Conservation (phyloP, 2,797 vertebrate species). For the Microctenopoma stevenorrisi region DNA sequence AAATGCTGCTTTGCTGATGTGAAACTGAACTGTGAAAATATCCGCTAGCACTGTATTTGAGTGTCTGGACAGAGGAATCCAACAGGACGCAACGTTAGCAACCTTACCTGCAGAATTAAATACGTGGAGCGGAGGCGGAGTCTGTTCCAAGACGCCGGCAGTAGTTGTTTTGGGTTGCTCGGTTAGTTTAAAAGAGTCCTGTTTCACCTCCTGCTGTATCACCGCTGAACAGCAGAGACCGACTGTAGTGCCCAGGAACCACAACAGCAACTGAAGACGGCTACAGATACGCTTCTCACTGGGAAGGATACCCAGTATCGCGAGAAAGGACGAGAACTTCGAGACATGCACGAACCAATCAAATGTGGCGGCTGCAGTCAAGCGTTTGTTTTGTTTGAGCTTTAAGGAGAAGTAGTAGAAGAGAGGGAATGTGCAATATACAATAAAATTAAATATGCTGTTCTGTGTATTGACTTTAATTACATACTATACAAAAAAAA, state of each 20-base stretch:
- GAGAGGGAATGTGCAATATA: neutral
- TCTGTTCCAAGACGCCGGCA: neutral
- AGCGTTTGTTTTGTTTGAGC: constrained; percentile 22
- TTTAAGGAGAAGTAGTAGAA: neutral
- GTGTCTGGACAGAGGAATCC: constrained; percentile 46
- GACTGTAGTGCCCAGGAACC: constrained; percentile 43
- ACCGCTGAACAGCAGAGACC: constrained; percentile 7
- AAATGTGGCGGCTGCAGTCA: constrained; percentile 18
- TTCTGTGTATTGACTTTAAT: too few species aligned
- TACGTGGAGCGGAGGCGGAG: constrained; percentile 17
- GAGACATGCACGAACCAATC: constrained; percentile 55
- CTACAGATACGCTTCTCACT: constrained; percentile 46
- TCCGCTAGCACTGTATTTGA: constrained; percentile 67
- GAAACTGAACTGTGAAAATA: constrained; percentile 62
- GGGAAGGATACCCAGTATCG: constrained; percentile 56
- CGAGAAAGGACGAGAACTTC: constrained; percentile 66
- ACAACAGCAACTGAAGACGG: constrained; percentile 71
- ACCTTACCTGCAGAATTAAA: constrained; percentile 61
- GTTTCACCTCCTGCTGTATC: constrained; percentile 26
- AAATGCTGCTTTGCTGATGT: constrained; percentile 45
- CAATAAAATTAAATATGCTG: too few species aligned
- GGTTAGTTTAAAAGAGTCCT: constrained; percentile 38
- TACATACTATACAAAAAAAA: too few species aligned
- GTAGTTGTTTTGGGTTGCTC: constrained; percentile 22
- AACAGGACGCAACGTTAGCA: constrained; percentile 45